Conservation (phyloP, 2,888 invertebrate genomes). For the Panopea generosa region DNA sequence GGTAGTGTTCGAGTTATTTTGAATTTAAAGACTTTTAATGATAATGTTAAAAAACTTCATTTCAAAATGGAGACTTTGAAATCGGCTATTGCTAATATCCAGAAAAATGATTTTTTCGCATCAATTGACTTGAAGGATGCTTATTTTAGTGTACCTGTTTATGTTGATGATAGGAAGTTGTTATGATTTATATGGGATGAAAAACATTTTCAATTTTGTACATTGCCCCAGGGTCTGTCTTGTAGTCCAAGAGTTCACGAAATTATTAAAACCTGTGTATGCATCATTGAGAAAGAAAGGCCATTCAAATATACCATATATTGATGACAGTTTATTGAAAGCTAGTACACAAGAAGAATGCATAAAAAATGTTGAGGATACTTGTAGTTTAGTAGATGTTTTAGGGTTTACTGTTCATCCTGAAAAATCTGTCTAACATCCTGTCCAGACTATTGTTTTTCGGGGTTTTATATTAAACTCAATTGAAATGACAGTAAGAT, state of each 20-base stretch:
- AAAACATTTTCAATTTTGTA: conserved; percentile 7
- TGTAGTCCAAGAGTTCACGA: conserved; percentile 7
- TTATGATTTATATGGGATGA: conserved; percentile 10
- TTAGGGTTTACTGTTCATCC: conserved; percentile 7
- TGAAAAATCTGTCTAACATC: neutral
- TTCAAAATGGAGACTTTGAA: neutral
- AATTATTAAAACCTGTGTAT: conserved; percentile 3
- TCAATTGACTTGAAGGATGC: conserved; percentile 6
- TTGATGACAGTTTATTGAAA: too few species aligned
- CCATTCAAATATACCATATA: conserved; percentile 1
- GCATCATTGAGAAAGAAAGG: conserved; percentile 1
- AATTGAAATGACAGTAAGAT: conserved; percentile 4
- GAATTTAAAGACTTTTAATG: too few species aligned
- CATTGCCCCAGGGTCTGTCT: conserved; percentile 2
- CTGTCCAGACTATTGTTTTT: conserved; percentile 1
- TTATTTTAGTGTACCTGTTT: neutral
- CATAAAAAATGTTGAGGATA: neutral
- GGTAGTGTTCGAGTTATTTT: too few species aligned
- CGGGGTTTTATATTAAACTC: conserved; percentile 1
- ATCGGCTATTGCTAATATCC: conserved; percentile 13
- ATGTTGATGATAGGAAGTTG: conserved; percentile 8
- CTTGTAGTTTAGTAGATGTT: neutral
- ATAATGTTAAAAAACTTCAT: too few species aligned
- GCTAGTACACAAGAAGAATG: too few species aligned
- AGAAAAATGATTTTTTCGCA: conserved; percentile 4